phyloP scores from a whole-genome alignment of 2,113 vertebrate genomes.

The Tympanuchus pallidicinctus region DNA sequence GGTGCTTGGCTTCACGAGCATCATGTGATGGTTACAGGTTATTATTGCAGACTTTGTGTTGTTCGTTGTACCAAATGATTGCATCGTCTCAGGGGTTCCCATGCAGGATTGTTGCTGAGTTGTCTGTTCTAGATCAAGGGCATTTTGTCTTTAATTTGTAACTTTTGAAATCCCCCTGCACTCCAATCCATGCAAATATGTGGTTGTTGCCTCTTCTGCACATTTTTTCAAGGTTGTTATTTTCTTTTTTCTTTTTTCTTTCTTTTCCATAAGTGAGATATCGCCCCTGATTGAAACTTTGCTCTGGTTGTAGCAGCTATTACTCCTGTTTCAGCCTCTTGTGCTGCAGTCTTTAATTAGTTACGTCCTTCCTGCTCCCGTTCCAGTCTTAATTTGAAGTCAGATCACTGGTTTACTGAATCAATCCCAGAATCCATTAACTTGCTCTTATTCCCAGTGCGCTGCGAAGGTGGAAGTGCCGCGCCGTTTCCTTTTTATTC shows the following conservation, averaged over 20 bases:
- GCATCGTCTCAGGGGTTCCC: not conserved
- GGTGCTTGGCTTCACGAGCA: not conserved
- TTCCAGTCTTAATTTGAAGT: conserved; percentile 65
- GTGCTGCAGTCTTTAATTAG: conserved; percentile 42
- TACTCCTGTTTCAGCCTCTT: not conserved
- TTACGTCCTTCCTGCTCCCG: conserved; percentile 35
- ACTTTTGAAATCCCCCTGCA: not conserved
- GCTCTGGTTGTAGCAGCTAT: not conserved
- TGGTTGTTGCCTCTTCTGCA: not conserved
- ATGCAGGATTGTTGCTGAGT: not conserved
- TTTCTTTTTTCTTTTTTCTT: not conserved
- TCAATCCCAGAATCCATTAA: conserved; percentile 51
- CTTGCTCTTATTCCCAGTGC: not conserved
- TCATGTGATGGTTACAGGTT: not conserved
- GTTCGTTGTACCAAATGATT: not conserved
- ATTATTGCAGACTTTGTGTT: not conserved
- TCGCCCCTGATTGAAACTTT: conserved; percentile 48
- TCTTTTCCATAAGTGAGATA: not conserved
- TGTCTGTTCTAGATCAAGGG: conserved; percentile 1
- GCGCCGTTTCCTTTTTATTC: conserved; percentile 9
- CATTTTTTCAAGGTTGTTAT: not conserved
- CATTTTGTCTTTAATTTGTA: not conserved
- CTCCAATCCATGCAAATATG: not conserved
- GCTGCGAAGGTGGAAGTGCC: conserved; percentile 14
- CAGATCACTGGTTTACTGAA: conserved; percentile 40